Evolutionary conservation across 2,113 vertebrate genomes (phyloP), one percentile per base, ranked within the genome.

Genomic region (Sprattus sprattus): DNA sequence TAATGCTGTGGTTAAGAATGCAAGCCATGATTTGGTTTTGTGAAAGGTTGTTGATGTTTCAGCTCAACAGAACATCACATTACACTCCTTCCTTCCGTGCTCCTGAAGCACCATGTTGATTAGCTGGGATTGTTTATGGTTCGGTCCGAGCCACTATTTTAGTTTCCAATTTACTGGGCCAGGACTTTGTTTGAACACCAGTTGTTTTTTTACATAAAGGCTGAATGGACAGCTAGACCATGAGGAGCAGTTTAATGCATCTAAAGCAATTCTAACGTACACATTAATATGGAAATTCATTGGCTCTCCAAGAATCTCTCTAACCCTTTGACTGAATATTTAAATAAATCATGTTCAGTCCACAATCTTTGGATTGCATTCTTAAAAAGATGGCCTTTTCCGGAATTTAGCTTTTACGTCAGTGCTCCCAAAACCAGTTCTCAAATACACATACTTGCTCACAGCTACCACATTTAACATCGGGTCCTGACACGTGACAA

Each of bases 361-460:
- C 32, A 16, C 10, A 13, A 78, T 78, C 13, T 20, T 22, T 60
- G 54, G 3, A 20, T 22, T 60, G 6, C 20, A 22, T 60, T 3
- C 54, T 60, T 60, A 60, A 22, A 60, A 60, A 22, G 18, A 20
- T 22, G 20, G 22, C 18, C 18, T 60, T 60, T 22, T 60, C 54
- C 6, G 54, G 54, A 20, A 60, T 67, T 25, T 28, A 32, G 28
- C 71, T 44, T 32, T 78, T 39, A 78, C 11, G 16, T 32, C 11
- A 78, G 11, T 39, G 71, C 20, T 39, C 71, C 71, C 25, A 39
- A 78, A 39, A 50, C 87, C 49, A 86, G 84, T 81, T 28, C 83
- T 86, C 67, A 88, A 86, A 81, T 49, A 82, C 78, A 86, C 82
- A 86, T 85, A 88, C 81, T 84, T 81, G 28, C 75, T 60, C 82